These are phyloP conservation scores for Sicus ferrugineus DNA, from an alignment of 2,888 invertebrate genomes.

Conservation along the genomic window DNA sequence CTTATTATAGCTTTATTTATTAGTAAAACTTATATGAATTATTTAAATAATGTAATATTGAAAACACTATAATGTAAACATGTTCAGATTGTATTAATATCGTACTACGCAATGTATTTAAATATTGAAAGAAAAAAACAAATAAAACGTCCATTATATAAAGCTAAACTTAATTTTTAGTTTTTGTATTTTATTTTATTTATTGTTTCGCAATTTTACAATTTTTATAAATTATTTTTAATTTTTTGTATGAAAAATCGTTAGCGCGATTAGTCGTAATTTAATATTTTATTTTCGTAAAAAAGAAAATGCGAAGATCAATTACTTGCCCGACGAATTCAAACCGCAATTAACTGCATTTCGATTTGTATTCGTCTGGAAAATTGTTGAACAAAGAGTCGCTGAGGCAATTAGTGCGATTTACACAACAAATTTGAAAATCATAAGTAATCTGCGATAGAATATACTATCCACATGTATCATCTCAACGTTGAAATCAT, in stretches of 20 bases:
- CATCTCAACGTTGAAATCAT: too few species aligned
- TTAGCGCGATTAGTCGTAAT: not conserved
- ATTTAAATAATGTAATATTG: constrained; percentile 1
- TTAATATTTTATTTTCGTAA: not conserved
- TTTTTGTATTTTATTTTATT: not conserved
- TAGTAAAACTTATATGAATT: constrained; percentile 4
- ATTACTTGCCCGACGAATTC: not conserved
- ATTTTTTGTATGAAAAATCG: not conserved
- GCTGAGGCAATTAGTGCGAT: too few species aligned
- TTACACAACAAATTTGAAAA: too few species aligned
- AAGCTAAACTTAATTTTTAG: constrained; percentile 8
- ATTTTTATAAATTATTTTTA: too few species aligned
- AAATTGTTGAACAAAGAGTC: too few species aligned
- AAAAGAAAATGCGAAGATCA: not conserved
- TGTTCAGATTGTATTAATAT: too few species aligned
- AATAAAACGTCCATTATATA: constrained; percentile 26
- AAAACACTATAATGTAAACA: not conserved
- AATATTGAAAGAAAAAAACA: constrained; percentile 21
- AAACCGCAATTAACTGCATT: too few species aligned
- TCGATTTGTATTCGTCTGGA: too few species aligned
- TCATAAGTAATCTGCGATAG: not conserved
- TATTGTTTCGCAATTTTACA: not conserved
- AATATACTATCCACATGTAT: too few species aligned
- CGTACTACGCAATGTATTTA: too few species aligned
- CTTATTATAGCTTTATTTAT: not conserved